Base-by-base conservation (phyloP, 1,140 invertebrate species). In the Drosophila carrolli region DNA sequence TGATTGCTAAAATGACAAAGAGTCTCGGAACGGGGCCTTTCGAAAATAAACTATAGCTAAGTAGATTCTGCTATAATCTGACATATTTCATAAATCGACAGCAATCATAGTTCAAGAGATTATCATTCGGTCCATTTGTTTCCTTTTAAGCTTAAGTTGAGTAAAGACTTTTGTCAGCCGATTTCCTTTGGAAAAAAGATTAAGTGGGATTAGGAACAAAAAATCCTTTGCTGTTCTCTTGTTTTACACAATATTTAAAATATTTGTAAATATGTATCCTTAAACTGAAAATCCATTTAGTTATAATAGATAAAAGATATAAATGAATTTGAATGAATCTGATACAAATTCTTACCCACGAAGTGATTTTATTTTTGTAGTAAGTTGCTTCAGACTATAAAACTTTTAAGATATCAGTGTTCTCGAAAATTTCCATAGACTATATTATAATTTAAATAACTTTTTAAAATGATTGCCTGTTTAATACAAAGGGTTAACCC, bases 61-160 rank as follows among this genome's bases (percentile, higher is more conserved):
- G 60, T 43, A 62, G 54, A 59, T 59, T 62, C 23, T n/a, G 5
- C n/a, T 7, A 11, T 68, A 68, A 68, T 44, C 65, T 38, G 65
- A 66, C 65, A 68, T 40, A 66, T 68, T 67, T 66, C 65, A 46
- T 44, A 38, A 46, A 68, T 54, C 61, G 38, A 43, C 29, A 46
- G 13, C 60, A 68, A 66, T 68, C 65, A 37, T 66, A 68, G 19
- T 66, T 68, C 19, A 43, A 54, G 46, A 38, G 60, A 63, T 63
- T 35, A 60, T 19, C 16, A 11, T 44, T 23, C 23, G 40, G 27
- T 14, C 27, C 27, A 40, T 63, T 63, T 63, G 55, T 63, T 63
- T 43, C 7, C 27, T 4, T 23, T 59, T 0, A 3, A 23, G 38
- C 4, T 62, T 32, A 59, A 10, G 8, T 19, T 13, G 6, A 23